phyloP scores from a whole-genome alignment of 2,113 vertebrate species.

The Cyanoderma ruficeps region DNA sequence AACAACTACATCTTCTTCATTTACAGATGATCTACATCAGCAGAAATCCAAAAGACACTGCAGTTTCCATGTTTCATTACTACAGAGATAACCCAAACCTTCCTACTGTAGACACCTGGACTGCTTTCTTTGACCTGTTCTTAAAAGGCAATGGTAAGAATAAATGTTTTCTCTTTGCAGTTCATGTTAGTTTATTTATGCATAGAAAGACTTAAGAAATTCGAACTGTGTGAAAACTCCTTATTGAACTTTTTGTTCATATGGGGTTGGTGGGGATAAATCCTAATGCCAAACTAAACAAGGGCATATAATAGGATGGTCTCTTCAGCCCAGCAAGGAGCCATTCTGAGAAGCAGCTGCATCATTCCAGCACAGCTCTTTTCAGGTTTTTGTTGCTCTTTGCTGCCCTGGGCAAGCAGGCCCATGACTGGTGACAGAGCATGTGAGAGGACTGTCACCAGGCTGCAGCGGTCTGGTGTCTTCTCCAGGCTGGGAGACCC shows the following conservation, averaged over 20 bases:
- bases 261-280: not conserved
- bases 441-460: rapidly evolving
- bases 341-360: not conserved
- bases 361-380: not conserved
- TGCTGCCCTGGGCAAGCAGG: not conserved
- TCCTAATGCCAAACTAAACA: not conserved
- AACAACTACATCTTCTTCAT: not conserved
- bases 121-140: slow-evolving; percentile 74
- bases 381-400: not conserved
- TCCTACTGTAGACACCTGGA: slow-evolving; percentile 69
- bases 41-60: slow-evolving; percentile 78
- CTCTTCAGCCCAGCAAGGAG: not conserved
- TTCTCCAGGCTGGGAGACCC: not conserved
- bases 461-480: not conserved
- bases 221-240: not conserved
- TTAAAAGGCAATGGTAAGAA: slow-evolving; percentile 65
- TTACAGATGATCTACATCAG: slow-evolving; percentile 75
- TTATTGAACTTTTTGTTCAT: not conserved
- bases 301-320: not conserved
- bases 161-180: not conserved
- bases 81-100: slow-evolving; percentile 79
- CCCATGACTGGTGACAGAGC: rapidly evolving
- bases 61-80: slow-evolving; percentile 79
- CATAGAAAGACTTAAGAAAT: not conserved
- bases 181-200: not conserved